These are phyloP conservation scores for Sycophila sp. DNA, from an alignment of 1,140 invertebrate species.

Conservation along the genomic window DNA sequence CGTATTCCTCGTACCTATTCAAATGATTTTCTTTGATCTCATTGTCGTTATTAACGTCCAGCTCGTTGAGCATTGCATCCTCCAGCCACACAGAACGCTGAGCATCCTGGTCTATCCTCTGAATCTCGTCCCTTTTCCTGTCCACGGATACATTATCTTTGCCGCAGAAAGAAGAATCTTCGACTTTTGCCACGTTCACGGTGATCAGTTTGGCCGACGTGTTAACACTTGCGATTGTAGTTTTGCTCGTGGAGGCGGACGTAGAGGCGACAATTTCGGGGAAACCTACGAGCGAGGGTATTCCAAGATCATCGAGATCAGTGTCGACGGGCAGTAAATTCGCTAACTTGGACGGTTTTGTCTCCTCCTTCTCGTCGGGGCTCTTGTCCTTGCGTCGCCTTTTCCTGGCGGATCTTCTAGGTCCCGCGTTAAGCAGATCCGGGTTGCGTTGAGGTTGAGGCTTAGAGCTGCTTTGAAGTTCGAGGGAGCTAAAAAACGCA, in stretches of 20 bases:
- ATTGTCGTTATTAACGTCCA: conserved; percentile 50
- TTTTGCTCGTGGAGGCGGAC: not conserved
- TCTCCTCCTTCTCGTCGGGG: conserved; percentile 48
- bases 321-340: conserved; percentile 53
- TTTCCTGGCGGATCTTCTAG: conserved; percentile 53
- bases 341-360: conserved; percentile 50
- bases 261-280: conserved; percentile 52
- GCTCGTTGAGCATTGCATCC: conserved; percentile 56
- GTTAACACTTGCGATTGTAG: conserved; percentile 42
- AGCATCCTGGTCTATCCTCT: conserved; percentile 42
- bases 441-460: conserved; percentile 54
- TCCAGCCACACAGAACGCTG: conserved; percentile 49
- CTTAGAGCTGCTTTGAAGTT: conserved; percentile 81
- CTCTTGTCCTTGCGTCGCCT: conserved; percentile 46
- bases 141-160: conserved; percentile 49
- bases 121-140: conserved; percentile 50
- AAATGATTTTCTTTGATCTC: conserved; percentile 46
- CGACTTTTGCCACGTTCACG: conserved; percentile 26
- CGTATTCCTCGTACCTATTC: conserved; percentile 52
- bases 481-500: conserved; percentile 85
- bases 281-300: conserved; percentile 61
- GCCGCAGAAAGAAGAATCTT: conserved; percentile 34
- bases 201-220: conserved; percentile 24
- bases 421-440: conserved; percentile 54
- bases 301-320: conserved; percentile 60